Conservation (phyloP, 2,797 vertebrate genomes). For the Octomys mimax region DNA sequence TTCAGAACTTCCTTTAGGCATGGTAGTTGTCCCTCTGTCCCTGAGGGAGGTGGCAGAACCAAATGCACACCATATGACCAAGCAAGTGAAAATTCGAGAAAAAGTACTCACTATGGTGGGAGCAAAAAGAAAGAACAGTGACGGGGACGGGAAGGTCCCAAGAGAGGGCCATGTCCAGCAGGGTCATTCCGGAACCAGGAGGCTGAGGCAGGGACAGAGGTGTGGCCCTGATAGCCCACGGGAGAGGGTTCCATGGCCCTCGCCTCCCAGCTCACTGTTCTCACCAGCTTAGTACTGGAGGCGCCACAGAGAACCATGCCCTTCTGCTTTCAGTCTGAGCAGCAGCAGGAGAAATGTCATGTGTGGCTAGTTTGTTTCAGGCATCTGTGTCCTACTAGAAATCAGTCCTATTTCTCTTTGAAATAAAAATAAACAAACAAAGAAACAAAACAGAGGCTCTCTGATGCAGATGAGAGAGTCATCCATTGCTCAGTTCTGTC, state of each 20-base stretch:
- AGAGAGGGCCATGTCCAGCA: background rate
- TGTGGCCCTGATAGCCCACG: background rate
- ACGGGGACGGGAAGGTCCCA: background rate
- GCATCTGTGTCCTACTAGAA: background rate
- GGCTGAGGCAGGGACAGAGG: background rate
- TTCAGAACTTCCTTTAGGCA: background rate
- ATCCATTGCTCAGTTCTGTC: slow-evolving; percentile 74
- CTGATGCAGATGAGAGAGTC: slow-evolving; percentile 63
- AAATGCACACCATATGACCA: background rate
- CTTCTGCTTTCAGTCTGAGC: background rate
- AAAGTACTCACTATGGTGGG: background rate
- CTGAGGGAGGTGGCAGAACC: background rate
- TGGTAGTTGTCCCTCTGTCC: background rate
- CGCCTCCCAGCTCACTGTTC: background rate
- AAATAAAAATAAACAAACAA: slow-evolving; percentile 30
- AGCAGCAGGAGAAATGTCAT: background rate
- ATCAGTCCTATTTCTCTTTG: slow-evolving; percentile 49
- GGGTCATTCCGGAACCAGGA: background rate
- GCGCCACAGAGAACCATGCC: background rate
- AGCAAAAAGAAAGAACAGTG: background rate
- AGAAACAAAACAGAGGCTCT: background rate
- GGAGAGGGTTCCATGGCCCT: background rate
- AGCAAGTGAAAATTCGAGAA: background rate
- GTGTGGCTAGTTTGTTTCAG: background rate
- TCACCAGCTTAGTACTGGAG: background rate